Conservation (phyloP, 1,140 invertebrate species). For the Zeugodacus cucurbitae region DNA sequence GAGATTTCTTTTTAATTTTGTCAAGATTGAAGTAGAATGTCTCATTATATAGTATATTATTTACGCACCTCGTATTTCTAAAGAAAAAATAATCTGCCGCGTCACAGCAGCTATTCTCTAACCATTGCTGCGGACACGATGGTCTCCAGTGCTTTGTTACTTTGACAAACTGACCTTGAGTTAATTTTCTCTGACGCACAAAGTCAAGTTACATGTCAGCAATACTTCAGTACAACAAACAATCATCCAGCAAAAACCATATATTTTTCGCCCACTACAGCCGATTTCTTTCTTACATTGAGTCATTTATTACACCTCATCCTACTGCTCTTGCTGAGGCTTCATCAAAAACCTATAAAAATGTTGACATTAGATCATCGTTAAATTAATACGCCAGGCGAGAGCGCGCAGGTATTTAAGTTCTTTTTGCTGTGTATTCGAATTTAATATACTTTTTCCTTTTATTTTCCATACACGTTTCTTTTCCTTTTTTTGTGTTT, state of each 20-base stretch:
- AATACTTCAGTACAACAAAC: background rate
- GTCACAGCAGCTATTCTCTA: background rate
- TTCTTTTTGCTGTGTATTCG: background rate
- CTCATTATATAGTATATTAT: too few species aligned
- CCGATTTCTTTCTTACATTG: background rate
- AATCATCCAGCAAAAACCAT: background rate
- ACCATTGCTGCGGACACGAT: background rate
- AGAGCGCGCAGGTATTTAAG: background rate
- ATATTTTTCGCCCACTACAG: background rate
- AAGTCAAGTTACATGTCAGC: background rate
- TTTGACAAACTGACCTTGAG: conserved; percentile 3
- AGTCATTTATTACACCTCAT: background rate
- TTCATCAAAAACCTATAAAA: conserved; percentile 13
- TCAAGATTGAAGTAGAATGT: too few species aligned
- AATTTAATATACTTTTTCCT: background rate
- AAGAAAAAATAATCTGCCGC: too few species aligned
- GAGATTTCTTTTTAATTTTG: too few species aligned
- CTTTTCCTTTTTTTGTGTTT: background rate
- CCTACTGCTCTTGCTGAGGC: background rate
- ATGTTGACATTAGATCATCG: background rate
- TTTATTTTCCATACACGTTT: background rate
- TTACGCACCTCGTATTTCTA: background rate
- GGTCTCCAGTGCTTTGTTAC: background rate
- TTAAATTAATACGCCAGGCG: background rate
- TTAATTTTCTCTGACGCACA: background rate